phyloP scores from a whole-genome alignment of 2,113 vertebrate genomes.

The Ifrita kowaldi region DNA sequence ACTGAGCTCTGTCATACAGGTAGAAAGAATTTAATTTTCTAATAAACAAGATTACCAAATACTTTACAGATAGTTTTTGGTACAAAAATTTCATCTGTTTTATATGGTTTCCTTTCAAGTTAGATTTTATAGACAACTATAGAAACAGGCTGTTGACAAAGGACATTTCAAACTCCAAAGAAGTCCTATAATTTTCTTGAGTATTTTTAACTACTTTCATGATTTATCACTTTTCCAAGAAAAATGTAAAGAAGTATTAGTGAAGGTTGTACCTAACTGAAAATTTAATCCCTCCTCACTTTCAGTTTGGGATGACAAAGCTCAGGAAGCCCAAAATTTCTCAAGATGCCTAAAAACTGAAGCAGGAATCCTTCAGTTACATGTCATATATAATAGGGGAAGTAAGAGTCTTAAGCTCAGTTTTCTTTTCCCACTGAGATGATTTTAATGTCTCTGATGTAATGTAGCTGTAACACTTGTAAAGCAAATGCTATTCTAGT shows the following conservation, averaged over 20 bases:
- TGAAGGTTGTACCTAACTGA: not conserved
- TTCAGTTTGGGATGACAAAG: not conserved
- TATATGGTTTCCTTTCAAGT: not conserved
- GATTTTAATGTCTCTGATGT: not conserved
- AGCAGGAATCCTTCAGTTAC: not conserved
- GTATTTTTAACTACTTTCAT: not conserved
- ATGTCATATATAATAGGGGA: not conserved
- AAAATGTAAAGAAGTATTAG: not conserved
- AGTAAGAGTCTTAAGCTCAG: not conserved
- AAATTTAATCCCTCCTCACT: not conserved
- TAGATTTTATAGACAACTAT: not conserved
- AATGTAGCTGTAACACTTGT: not conserved
- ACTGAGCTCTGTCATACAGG: not conserved
- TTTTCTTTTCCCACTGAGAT: not conserved
- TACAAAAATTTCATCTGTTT: not conserved
- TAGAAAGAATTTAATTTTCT: not conserved
- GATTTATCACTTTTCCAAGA: not conserved
- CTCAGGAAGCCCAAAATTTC: not conserved
- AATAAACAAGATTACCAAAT: not conserved
- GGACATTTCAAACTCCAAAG: not conserved
- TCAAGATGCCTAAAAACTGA: not conserved
- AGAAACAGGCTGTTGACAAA: not conserved
- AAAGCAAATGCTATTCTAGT: not conserved
- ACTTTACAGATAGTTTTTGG: not conserved
- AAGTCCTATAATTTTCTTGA: not conserved